phyloP scores from a whole-genome alignment of 2,113 vertebrate species.

The Saiga tatarica region DNA sequence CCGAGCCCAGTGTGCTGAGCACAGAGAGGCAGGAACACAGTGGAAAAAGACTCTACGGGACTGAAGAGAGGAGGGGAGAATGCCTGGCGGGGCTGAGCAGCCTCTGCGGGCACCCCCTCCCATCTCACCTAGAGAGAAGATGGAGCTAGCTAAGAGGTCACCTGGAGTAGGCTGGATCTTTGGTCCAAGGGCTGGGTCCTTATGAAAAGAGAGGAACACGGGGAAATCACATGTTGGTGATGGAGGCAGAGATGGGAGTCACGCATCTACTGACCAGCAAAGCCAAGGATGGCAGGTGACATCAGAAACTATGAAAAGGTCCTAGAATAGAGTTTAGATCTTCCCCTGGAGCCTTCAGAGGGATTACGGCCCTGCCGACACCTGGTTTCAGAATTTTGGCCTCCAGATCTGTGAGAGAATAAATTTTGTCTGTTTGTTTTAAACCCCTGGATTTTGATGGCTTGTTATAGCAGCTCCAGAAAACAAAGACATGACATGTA shows the following conservation, averaged over 20 bases:
- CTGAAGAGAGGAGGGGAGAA: not conserved
- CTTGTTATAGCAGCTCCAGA: not conserved
- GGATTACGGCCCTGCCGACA: not conserved
- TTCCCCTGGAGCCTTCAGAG: not conserved
- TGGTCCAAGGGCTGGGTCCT: not conserved
- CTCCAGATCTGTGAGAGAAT: not conserved
- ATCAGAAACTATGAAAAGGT: not conserved
- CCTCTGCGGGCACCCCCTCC: rapidly evolving
- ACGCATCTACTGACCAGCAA: not conserved
- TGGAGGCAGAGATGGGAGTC: not conserved
- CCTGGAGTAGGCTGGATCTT: not conserved
- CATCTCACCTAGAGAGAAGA: rapidly evolving
- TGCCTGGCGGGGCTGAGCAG: not conserved
- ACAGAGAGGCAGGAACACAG: not conserved
- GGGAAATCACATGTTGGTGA: not conserved
- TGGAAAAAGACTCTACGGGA: not conserved
- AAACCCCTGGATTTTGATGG: not conserved
- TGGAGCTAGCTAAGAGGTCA: no score
- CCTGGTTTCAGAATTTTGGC: not conserved
- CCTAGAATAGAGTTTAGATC: not conserved
- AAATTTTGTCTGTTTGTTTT: not conserved
- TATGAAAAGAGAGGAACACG: not conserved
- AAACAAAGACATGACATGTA: rapidly evolving
- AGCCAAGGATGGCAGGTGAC: rapidly evolving
- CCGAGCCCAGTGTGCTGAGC: rapidly evolving